Evolutionary conservation across 2,888 invertebrate genomes (phyloP), one percentile per base, ranked within the genome.

Genomic region (Trissolcus brochymenae): DNA sequence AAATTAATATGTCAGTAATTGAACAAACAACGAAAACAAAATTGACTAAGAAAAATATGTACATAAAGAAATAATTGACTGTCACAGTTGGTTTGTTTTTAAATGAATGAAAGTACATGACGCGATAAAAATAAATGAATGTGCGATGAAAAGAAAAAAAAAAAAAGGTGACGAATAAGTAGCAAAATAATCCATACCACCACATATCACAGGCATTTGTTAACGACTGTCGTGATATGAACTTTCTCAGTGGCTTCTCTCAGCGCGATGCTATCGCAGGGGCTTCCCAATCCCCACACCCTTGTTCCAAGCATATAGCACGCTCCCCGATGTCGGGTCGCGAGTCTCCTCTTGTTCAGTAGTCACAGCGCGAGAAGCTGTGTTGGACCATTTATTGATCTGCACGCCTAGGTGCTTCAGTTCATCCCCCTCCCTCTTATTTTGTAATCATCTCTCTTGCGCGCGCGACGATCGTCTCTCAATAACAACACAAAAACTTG

Each of bases 241-340:
- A 81, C 82, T 82, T 83, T 84, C 83, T 79, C 78, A 85, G 83
- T 84, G 87, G 87, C 87, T 87, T 87, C 87, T 80, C 82, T 82
- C 87, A 79, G 82, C 82, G 79, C 81, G 82, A 79, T 80, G 80
- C 83, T 83, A 82, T 78, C 75, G 78, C 73, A 81, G 82, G 82
- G 85, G 84, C 84, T 85, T 84, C 83, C 81, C 82, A 74, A 60
- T 75, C 79, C 80, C 78, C 81, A 78, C 80, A 82, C 82, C 82
- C 82, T 80, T 79, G 78, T 79, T 70, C 64, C 76, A 77, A 66
- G 76, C 81, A 82, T 82, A 83, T 81, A 81, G 81, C 79, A 35
- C 35, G 35, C 35, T 35, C 35, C 35, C 35, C 35, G 11, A 35
- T 11, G 35, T 35, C 35, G 35, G 35, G 35, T 35, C 35, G 29